Conservation (phyloP, 2,888 invertebrate genomes). For the Cataglyphis altisquamis region DNA sequence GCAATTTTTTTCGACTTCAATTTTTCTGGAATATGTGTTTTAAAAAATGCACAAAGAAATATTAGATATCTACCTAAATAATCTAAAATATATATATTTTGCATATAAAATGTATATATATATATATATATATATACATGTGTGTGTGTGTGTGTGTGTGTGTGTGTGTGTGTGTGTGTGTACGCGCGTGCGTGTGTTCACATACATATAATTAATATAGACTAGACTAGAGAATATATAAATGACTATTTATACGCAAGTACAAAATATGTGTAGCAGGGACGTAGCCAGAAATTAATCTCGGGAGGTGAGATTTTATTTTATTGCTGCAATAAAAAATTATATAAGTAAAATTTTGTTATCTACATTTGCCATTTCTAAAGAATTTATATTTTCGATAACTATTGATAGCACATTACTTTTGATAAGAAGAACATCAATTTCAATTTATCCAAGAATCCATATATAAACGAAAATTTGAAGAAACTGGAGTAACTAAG, state of each 20-base stretch:
- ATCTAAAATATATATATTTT: neutral
- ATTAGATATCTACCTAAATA: neutral
- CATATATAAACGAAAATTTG: neutral
- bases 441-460: slow-evolving; percentile 9
- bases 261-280: slow-evolving; percentile 1
- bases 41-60: neutral
- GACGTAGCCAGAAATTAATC: slow-evolving; percentile 25
- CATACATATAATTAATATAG: slow-evolving; percentile 19
- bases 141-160: too few relatives aligned
- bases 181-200: neutral
- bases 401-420: slow-evolving; percentile 4
- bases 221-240: slow-evolving; percentile 28
- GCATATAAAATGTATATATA: neutral
- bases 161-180: too few relatives aligned
- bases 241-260: slow-evolving; percentile 41
- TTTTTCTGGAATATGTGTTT: neutral
- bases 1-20: neutral
- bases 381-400: neutral
- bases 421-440: slow-evolving; percentile 20
- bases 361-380: neutral
- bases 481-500: slow-evolving; percentile 22
- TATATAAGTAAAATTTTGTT: neutral
- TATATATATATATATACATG: too few relatives aligned
- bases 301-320: neutral
- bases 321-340: neutral